Conservation (phyloP, 1,140 invertebrate species). For the Drosophila equinoxialis region DNA sequence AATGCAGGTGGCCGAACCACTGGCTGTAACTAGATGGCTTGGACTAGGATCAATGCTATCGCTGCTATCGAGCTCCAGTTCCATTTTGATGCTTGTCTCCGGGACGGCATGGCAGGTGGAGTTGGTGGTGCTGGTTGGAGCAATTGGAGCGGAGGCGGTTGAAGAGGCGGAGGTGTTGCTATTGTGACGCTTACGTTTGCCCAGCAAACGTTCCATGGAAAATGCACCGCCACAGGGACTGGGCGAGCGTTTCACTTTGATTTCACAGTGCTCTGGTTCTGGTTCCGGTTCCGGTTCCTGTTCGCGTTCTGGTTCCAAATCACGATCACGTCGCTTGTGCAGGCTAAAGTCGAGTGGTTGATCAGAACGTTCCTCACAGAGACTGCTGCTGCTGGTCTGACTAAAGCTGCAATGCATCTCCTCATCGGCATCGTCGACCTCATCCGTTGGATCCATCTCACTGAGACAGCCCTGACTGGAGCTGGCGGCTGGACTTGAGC, state of each 20-base stretch:
- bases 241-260: conserved; percentile 46
- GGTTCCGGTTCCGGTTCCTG: conserved; percentile 2
- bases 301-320: conserved; percentile 10
- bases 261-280: neutral
- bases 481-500: conserved; percentile 64
- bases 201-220: conserved; percentile 72
- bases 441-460: conserved; percentile 26
- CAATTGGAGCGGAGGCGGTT: neutral
- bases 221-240: conserved; percentile 61
- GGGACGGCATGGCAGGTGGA: conserved; percentile 5
- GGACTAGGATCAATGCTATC: conserved; percentile 34
- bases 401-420: conserved; percentile 68
- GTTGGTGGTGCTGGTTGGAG: neutral
- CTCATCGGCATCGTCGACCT: conserved; percentile 26
- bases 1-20: conserved; percentile 23
- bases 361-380: conserved; percentile 37
- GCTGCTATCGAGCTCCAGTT: conserved; percentile 48
- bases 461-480: conserved; percentile 57
- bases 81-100: conserved; percentile 61
- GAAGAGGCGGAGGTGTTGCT: conserved; percentile 38
- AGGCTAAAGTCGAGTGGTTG: conserved; percentile 77
- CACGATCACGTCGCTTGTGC: conserved; percentile 59
- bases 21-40: conserved; percentile 6
- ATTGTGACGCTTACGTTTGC: conserved; percentile 66
- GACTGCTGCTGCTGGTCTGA: conserved; percentile 53